Percentiles rank a stretch among this genome's conserved stretches.
phyloP scores from a whole-genome alignment of 2,888 invertebrate genomes.

The Nemoura dubitans region DNA sequence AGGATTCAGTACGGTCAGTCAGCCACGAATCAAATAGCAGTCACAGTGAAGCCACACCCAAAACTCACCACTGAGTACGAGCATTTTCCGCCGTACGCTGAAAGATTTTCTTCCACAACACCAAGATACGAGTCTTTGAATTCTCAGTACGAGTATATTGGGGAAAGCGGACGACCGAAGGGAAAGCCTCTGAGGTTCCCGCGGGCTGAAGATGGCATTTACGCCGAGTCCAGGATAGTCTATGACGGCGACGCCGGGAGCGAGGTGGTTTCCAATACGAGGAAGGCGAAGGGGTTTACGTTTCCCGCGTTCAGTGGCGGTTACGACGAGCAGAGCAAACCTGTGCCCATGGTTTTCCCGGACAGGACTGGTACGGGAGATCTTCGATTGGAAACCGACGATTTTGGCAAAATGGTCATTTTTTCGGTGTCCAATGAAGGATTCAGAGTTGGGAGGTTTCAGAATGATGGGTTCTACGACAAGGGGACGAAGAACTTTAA shows the following conservation, averaged over 20 bases:
- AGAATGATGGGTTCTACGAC: slow-evolving; percentile 9
- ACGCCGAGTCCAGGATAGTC: slow-evolving; percentile 9
- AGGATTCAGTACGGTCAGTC: background rate
- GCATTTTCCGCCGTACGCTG: slow-evolving; percentile 29
- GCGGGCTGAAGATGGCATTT: slow-evolving; percentile 23
- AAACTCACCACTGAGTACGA: slow-evolving; percentile 13
- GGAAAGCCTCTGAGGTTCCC: slow-evolving; percentile 39
- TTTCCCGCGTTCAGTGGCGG: slow-evolving; percentile 23
- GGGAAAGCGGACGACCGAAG: background rate
- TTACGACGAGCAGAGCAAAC: background rate
- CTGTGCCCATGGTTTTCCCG: slow-evolving; percentile 53
- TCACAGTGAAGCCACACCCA: slow-evolving; percentile 15
- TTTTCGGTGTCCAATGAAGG: slow-evolving; percentile 28
- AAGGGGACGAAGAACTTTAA: slow-evolving; percentile 15
- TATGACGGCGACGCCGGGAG: background rate
- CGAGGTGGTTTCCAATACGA: background rate
- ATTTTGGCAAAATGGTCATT: slow-evolving; percentile 38
- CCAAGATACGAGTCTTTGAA: background rate
- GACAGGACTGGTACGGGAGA: slow-evolving; percentile 56
- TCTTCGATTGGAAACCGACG: slow-evolving; percentile 53
- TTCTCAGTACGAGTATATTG: slow-evolving; percentile 21
- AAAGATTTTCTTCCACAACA: slow-evolving; percentile 7
- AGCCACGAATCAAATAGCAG: slow-evolving; percentile 4
- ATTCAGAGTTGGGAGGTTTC: slow-evolving; percentile 21
- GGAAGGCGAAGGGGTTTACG: slow-evolving; percentile 30